These are phyloP conservation scores for Chaetophractus vellerosus DNA, from an alignment of 2,797 vertebrate genomes.

Conservation along the genomic window DNA sequence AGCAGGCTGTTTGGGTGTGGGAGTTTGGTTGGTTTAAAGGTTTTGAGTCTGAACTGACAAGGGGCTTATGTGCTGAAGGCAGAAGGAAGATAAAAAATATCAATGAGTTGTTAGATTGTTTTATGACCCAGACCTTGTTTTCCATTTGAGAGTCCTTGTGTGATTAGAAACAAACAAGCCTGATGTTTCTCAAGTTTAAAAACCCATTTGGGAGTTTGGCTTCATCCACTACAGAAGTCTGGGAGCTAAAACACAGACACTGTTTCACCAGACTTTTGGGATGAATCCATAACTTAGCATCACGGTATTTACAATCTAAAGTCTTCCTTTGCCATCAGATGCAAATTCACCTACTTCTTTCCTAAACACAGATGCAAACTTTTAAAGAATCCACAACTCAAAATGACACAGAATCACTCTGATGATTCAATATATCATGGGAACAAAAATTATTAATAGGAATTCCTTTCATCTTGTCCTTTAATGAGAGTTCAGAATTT, in stretches of 20 bases:
- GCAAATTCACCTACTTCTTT: not conserved
- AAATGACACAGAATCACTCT: conserved; percentile 29
- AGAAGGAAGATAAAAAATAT: conserved; percentile 13
- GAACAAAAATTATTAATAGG: conserved; percentile 1
- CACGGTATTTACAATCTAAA: not conserved
- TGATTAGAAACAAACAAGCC: conserved; percentile 65
- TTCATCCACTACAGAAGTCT: conserved; percentile 27
- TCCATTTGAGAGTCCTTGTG: conserved; percentile 23
- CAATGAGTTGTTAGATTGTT: conserved; percentile 42
- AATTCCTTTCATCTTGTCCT: not conserved
- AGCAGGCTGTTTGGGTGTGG: not conserved
- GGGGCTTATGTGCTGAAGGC: conserved; percentile 2
- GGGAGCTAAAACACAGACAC: conserved; percentile 46
- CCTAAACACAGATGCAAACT: not conserved
- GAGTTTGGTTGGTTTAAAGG: not conserved
- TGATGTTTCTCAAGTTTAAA: conserved; percentile 60
- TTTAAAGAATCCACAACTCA: conserved; percentile 30
- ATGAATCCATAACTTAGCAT: not conserved
- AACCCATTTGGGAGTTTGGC: conserved; percentile 47
- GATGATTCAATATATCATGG: not conserved
- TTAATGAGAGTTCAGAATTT: not conserved
- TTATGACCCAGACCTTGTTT: conserved; percentile 38
- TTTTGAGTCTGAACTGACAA: not conserved
- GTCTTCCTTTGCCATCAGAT: not conserved
- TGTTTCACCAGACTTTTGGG: not conserved